Percentiles rank a stretch among this genome's conserved stretches.
These are phyloP conservation scores for Dicyrtomina minuta DNA, from an alignment of 2,888 invertebrate genomes.

Conservation along the genomic window DNA sequence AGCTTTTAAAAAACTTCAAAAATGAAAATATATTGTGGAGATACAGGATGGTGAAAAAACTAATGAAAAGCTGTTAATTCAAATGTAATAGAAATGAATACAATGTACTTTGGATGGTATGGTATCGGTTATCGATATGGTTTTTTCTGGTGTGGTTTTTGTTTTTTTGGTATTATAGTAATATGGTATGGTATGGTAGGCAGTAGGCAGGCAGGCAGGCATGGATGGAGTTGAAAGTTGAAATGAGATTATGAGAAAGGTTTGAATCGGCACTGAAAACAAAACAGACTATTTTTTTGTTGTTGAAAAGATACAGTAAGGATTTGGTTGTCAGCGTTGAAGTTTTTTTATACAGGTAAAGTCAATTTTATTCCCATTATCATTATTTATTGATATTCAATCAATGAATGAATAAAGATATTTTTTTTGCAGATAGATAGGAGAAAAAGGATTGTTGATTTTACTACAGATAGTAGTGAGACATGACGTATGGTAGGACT, in stretches of 20 bases:
- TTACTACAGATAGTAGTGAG: constrained; percentile 1
- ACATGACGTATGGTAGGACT: constrained; percentile 15
- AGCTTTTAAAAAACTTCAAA: too few species aligned
- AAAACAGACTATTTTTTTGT: too few species aligned
- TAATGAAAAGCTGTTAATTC: too few species aligned
- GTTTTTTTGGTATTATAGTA: too few species aligned
- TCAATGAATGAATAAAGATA: constrained; percentile 16
- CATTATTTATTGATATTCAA: constrained; percentile 13
- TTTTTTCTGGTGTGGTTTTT: too few species aligned
- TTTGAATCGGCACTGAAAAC: background rate
- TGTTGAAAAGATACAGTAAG: background rate
- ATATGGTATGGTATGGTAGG: background rate
- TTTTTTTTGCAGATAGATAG: constrained; percentile 11
- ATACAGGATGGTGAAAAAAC: too few species aligned
- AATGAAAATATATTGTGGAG: too few species aligned
- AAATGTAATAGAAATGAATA: too few species aligned
- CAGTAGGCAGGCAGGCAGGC: too few species aligned
- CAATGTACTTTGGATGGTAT: too few species aligned
- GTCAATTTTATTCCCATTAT: constrained; percentile 19
- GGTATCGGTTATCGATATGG: too few species aligned
- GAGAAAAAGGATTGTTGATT: constrained; percentile 15
- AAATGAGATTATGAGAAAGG: constrained; percentile 8
- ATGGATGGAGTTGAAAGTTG: constrained; percentile 4
- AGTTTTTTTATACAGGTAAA: constrained; percentile 16
- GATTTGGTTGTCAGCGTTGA: background rate